These are phyloP conservation scores for Leptinotarsa tumamoca DNA, from an alignment of 2,888 invertebrate species.

Conservation along the genomic window DNA sequence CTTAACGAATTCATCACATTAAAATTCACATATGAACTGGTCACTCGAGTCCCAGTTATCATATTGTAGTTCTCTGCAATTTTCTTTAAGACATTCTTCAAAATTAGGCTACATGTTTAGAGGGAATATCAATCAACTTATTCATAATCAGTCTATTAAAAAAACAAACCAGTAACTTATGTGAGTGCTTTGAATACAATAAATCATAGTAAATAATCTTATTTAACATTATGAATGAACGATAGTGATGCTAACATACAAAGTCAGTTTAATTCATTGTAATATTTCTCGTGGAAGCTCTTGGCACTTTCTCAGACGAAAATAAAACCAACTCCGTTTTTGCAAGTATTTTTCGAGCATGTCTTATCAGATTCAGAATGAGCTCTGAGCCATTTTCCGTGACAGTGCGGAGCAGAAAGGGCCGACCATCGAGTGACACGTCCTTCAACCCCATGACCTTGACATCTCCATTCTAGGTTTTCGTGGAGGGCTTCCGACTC, in stretches of 20 bases:
- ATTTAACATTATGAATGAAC: not conserved
- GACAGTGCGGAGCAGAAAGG: constrained; percentile 86
- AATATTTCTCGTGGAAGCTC: constrained; percentile 2
- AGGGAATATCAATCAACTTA: not conserved
- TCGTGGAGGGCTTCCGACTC: constrained; percentile 85
- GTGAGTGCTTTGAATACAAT: not conserved
- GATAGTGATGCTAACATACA: not conserved
- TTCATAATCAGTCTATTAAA: constrained; percentile 10
- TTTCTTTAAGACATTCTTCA: not conserved
- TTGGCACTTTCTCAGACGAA: constrained; percentile 57
- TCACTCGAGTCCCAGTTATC: too few species aligned
- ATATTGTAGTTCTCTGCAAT: not conserved
- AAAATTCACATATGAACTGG: too few species aligned
- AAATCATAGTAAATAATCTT: not conserved
- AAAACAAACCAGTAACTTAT: not conserved
- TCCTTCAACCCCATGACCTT: constrained; percentile 84
- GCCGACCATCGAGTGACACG: constrained; percentile 86
- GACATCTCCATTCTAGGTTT: constrained; percentile 82
- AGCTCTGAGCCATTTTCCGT: constrained; percentile 85
- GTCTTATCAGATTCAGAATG: constrained; percentile 58
- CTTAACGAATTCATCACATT: too few species aligned
- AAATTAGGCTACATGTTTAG: not conserved
- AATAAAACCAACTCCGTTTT: constrained; percentile 60
- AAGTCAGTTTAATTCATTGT: constrained; percentile 7
- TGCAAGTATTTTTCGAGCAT: constrained; percentile 61